These are phyloP conservation scores for Aramus guarauna DNA, from an alignment of 2,113 vertebrate genomes.

Conservation along the genomic window DNA sequence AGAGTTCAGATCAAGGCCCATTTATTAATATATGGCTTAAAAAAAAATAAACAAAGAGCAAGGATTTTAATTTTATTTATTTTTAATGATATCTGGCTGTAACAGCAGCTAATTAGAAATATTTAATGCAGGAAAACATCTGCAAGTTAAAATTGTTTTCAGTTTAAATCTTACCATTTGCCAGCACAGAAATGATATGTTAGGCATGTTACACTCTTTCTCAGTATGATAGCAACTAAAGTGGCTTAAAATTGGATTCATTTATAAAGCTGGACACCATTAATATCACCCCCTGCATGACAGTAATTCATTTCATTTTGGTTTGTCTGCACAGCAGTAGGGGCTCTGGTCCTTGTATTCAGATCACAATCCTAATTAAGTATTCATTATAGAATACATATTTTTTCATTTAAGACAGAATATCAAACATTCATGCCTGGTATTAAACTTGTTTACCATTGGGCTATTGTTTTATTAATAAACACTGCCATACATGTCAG, in stretches of 20 bases:
- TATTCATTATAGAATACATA: constrained; percentile 77
- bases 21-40: background rate
- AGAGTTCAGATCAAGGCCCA: background rate
- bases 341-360: constrained; percentile 61
- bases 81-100: constrained; percentile 17
- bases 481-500: background rate
- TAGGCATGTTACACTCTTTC: constrained; percentile 60
- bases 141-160: constrained; percentile 68
- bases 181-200: constrained; percentile 70
- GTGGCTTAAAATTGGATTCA: constrained; percentile 82
- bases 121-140: constrained; percentile 62
- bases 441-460: constrained; percentile 69
- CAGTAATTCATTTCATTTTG: constrained; percentile 77
- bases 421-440: constrained; percentile 71
- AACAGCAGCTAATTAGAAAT: constrained; percentile 68
- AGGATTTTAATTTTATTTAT: constrained; percentile 40
- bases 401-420: constrained; percentile 70
- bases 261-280: constrained; percentile 82
- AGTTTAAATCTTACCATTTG: constrained; percentile 66
- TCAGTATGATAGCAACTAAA: constrained; percentile 76
- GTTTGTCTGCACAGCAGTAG: constrained; percentile 72
- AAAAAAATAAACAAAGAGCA: background rate
- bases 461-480: constrained; percentile 58
- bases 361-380: constrained; percentile 75
- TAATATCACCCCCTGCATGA: constrained; percentile 77